Conservation (phyloP, 2,888 invertebrate genomes). For the Pasiphila rectangulata region DNA sequence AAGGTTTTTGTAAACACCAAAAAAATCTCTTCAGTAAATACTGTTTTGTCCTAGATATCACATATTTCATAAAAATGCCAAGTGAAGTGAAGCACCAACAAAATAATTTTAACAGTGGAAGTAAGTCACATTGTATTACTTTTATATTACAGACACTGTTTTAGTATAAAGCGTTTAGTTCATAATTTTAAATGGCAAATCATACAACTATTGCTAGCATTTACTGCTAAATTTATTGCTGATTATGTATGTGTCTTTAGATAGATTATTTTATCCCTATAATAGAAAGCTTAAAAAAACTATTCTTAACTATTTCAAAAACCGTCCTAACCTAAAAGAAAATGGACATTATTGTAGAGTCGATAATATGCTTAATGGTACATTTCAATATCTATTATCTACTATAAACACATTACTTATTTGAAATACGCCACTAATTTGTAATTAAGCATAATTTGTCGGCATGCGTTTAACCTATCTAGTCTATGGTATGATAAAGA, state of each 20-base stretch:
- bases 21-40: not conserved
- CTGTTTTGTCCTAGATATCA: not conserved
- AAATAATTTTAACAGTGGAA: slow-evolving; percentile 21
- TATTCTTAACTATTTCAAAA: not conserved
- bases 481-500: slow-evolving; percentile 42
- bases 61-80: slow-evolving; percentile 3
- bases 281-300: not conserved
- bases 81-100: slow-evolving; percentile 7
- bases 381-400: slow-evolving; percentile 26
- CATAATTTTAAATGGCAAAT: slow-evolving; percentile 21
- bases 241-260: slow-evolving; percentile 9
- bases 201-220: slow-evolving; percentile 11
- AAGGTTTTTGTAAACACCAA: too few relatives aligned
- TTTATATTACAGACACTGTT: slow-evolving; percentile 20
- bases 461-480: slow-evolving; percentile 27
- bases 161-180: slow-evolving; percentile 28
- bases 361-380: slow-evolving; percentile 29
- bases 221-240: slow-evolving; percentile 13
- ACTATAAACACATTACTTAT: slow-evolving; percentile 11
- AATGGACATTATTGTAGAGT: slow-evolving; percentile 31
- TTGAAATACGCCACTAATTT: slow-evolving; percentile 26
- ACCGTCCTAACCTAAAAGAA: slow-evolving; percentile 22
- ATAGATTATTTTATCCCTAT: slow-evolving; percentile 4
- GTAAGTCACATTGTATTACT: slow-evolving; percentile 6
- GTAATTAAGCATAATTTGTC: slow-evolving; percentile 15